A percentile compares a stretch with the other conserved stretches of the same genome.
Conservation (phyloP, 2,113 vertebrate genomes). For the Pionites leucogaster region DNA sequence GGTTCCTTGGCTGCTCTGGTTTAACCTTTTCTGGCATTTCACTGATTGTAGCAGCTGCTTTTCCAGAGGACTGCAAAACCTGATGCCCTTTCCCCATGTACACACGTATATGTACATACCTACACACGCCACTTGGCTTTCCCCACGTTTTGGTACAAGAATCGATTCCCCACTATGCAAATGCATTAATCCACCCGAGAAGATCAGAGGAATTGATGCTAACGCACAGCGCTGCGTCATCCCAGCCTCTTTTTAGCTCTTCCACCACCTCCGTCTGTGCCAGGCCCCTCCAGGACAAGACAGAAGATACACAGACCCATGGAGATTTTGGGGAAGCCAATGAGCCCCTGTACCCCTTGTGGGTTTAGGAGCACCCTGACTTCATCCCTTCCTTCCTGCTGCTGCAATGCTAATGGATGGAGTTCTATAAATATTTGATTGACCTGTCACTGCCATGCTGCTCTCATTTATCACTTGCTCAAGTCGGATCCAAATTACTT, state of each 20-base stretch:
- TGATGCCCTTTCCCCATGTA: slow-evolving; percentile 52
- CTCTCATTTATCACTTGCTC: slow-evolving; percentile 69
- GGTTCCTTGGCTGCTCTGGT: slow-evolving; percentile 47
- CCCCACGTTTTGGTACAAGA: not conserved
- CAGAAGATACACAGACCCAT: not conserved
- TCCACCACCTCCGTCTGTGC: not conserved
- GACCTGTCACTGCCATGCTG: slow-evolving; percentile 60
- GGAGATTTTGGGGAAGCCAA: not conserved
- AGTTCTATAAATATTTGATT: slow-evolving; percentile 73
- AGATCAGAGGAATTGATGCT: slow-evolving; percentile 24
- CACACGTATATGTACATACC: not conserved
- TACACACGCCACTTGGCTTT: not conserved
- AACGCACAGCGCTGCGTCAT: not conserved
- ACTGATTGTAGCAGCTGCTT: slow-evolving; percentile 64
- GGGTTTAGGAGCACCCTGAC: not conserved
- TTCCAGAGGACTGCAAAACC: slow-evolving; percentile 53
- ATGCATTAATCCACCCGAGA: not conserved
- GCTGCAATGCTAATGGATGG: slow-evolving; percentile 45
- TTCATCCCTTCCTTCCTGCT: slow-evolving; percentile 19
- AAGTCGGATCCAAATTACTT: not conserved
- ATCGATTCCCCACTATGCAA: not conserved
- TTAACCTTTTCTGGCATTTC: slow-evolving; percentile 77
- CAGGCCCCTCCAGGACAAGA: not conserved
- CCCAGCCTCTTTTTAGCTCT: not conserved
- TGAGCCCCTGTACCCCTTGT: rapidly evolving